A percentile compares a stretch with the other conserved stretches of the same genome.
Conservation (phyloP, 2,888 invertebrate species). For the Coelinius sp. region DNA sequence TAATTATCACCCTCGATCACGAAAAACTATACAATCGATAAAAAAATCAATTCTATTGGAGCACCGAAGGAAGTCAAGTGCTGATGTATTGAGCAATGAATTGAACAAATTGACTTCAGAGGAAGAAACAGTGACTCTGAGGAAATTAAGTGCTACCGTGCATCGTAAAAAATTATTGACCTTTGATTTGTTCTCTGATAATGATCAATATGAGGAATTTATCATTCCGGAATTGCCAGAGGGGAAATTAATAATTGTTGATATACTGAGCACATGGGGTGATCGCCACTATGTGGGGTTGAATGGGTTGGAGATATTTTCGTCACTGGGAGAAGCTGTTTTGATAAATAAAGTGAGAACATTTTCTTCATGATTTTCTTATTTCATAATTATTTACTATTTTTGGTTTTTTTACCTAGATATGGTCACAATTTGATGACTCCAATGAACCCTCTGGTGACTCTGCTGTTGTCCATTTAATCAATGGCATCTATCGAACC, state of each 20-base stretch:
- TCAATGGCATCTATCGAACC: constrained; percentile 82
- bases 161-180: not conserved
- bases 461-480: constrained; percentile 76
- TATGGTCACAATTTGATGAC: constrained; percentile 73
- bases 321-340: constrained; percentile 75
- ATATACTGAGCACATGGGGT: constrained; percentile 84
- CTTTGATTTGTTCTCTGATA: constrained; percentile 29
- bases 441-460: constrained; percentile 79
- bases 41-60: constrained; percentile 7
- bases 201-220: constrained; percentile 71
- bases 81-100: constrained; percentile 11
- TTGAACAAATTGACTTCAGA: not conserved
- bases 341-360: constrained; percentile 75
- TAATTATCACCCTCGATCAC: not conserved
- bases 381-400: not conserved
- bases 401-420: constrained; percentile 64
- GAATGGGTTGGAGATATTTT: constrained; percentile 85
- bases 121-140: not conserved
- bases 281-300: constrained; percentile 84
- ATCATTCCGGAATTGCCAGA: constrained; percentile 83
- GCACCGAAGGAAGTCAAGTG: constrained; percentile 24
- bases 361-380: not conserved
- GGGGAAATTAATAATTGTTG: constrained; percentile 78
- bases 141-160: not conserved
- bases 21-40: not conserved